phyloP scores from a whole-genome alignment of 2,888 invertebrate species.

The Antheraea assamensis region DNA sequence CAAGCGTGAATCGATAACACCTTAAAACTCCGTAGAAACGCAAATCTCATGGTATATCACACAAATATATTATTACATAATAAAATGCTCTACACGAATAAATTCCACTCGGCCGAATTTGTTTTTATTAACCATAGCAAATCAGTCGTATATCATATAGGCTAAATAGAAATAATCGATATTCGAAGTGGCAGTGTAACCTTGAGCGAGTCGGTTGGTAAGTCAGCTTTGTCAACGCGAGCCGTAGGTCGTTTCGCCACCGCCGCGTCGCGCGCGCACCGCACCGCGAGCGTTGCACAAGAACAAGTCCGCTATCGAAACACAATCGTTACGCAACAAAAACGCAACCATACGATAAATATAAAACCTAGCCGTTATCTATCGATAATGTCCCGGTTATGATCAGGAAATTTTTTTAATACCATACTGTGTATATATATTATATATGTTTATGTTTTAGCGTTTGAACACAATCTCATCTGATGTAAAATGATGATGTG shows the following conservation, averaged over 20 bases:
- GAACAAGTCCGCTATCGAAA: slow-evolving; percentile 13
- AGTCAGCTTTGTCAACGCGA: slow-evolving; percentile 11
- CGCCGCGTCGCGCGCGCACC: neutral
- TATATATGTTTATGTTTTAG: no score
- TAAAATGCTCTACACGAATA: no score
- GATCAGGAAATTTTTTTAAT: neutral
- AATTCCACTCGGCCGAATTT: no score
- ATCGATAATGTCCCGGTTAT: neutral
- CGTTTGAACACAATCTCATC: no score
- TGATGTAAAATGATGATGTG: no score
- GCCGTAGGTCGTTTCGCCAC: neutral
- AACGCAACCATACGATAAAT: slow-evolving; percentile 9
- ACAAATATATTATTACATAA: no score
- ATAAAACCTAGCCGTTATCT: slow-evolving; percentile 13
- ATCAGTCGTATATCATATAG: neutral
- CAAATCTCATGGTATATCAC: no score
- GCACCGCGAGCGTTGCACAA: neutral
- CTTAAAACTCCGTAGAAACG: no score
- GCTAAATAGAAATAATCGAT: neutral
- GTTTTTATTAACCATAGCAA: neutral
- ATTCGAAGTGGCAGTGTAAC: neutral
- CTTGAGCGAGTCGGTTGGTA: slow-evolving; percentile 9
- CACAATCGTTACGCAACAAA: slow-evolving; percentile 2
- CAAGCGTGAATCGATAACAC: no score
- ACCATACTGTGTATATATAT: no score